A percentile compares a stretch with the other conserved stretches of the same genome.
These are phyloP conservation scores for Apteryx owenii DNA, from an alignment of 2,113 vertebrate species.

Conservation along the genomic window DNA sequence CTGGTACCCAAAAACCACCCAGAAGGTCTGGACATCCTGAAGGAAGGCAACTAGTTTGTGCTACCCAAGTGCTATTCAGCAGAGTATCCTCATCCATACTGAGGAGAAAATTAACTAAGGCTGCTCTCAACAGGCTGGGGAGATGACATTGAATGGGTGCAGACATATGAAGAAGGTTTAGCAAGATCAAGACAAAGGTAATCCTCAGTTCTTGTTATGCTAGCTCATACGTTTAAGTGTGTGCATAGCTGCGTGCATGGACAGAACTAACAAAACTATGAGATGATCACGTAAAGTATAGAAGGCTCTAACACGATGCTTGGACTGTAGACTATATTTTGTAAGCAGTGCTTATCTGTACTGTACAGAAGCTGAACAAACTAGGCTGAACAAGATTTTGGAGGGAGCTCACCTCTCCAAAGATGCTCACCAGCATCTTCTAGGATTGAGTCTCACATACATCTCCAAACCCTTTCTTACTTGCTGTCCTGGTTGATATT, in stretches of 20 bases:
- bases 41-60: not conserved
- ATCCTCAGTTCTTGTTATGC: not conserved
- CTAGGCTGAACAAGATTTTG: not conserved
- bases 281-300: not conserved
- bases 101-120: not conserved
- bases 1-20: not conserved
- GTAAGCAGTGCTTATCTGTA: not conserved
- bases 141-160: constrained; percentile 64
- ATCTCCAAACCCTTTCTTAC: not conserved
- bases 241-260: no score
- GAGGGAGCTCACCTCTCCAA: not conserved
- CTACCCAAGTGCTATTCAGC: not conserved
- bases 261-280: not conserved
- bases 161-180: constrained; percentile 75
- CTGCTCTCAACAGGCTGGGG: constrained; percentile 75
- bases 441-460: no score
- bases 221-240: not conserved
- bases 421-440: not conserved
- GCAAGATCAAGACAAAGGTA: constrained; percentile 58
- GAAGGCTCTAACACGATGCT: not conserved
- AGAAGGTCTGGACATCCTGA: not conserved
- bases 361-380: not conserved
- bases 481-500: not conserved
- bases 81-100: not conserved
- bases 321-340: not conserved